A percentile compares a stretch with the other conserved stretches of the same genome.
phyloP scores from a whole-genome alignment of 1,140 invertebrate species.

The Drosophila triauraria region DNA sequence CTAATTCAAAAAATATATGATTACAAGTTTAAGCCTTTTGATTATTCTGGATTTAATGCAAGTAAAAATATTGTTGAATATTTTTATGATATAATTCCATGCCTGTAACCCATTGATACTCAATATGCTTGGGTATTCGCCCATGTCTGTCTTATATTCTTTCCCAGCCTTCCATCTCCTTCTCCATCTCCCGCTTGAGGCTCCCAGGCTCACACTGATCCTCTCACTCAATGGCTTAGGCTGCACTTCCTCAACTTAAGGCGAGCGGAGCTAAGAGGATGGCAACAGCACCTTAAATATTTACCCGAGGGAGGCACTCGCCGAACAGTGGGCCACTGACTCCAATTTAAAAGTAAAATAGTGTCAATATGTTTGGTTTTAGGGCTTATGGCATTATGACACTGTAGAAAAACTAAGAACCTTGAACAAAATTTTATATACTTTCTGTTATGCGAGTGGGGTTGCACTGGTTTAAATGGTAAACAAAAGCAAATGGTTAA shows the following conservation, averaged over 20 bases:
- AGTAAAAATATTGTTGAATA: too few species aligned
- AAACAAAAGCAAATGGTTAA: too few species aligned
- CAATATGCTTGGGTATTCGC: background rate
- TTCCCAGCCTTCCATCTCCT: background rate
- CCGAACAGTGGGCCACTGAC: background rate
- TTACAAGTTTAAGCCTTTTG: too few species aligned
- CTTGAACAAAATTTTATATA: too few species aligned
- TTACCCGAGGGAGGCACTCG: slow-evolving; percentile 5
- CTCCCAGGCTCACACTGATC: slow-evolving; percentile 12
- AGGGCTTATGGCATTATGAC: too few species aligned
- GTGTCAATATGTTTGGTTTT: background rate
- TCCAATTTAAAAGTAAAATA: background rate
- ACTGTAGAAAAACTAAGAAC: too few species aligned
- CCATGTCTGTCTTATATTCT: background rate
- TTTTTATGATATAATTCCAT: background rate
- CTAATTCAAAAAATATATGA: too few species aligned
- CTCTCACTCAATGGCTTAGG: slow-evolving; percentile 47
- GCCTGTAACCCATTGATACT: background rate
- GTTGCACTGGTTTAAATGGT: too few species aligned
- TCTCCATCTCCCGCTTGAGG: background rate
- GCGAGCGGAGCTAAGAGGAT: slow-evolving; percentile 3
- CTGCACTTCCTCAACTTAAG: slow-evolving; percentile 39
- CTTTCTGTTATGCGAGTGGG: too few species aligned
- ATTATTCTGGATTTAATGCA: too few species aligned
- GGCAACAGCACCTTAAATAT: slow-evolving; percentile 51